A percentile compares a stretch with the other conserved stretches of the same genome.
Conservation (phyloP, 1,140 invertebrate species). For the Teleopsis dalmanni region DNA sequence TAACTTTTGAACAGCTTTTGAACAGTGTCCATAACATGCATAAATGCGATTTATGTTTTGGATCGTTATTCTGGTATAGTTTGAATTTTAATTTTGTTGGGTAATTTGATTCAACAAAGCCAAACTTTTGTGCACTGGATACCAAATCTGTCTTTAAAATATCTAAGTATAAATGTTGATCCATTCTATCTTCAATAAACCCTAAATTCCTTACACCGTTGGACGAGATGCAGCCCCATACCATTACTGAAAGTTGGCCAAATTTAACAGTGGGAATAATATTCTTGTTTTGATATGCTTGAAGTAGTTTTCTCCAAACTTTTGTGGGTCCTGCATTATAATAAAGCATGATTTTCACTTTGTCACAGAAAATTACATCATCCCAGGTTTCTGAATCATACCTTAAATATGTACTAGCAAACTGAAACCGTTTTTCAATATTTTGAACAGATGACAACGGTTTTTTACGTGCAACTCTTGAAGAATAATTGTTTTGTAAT, state of each 20-base stretch:
- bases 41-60: constrained; percentile 1
- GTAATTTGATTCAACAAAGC: background rate
- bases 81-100: background rate
- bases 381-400: too few relatives aligned
- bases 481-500: too few relatives aligned
- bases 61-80: background rate
- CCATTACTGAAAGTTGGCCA: constrained; percentile 8
- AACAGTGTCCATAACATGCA: background rate
- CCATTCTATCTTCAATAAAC: constrained; percentile 7
- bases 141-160: constrained; percentile 6
- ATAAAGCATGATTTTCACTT: too few relatives aligned
- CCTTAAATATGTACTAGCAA: too few relatives aligned
- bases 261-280: constrained; percentile 6
- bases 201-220: background rate
- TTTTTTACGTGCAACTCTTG: too few relatives aligned
- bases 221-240: constrained; percentile 8
- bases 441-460: too few relatives aligned
- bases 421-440: too few relatives aligned
- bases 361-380: too few relatives aligned
- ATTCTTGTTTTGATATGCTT: constrained; percentile 5
- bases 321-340: too few relatives aligned
- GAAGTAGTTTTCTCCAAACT: too few relatives aligned
- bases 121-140: constrained; percentile 4
- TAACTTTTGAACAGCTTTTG: constrained; percentile 1
- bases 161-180: constrained; percentile 3